Conservation (phyloP, 2,797 vertebrate genomes). For the Microctenopoma steveboyesi region DNA sequence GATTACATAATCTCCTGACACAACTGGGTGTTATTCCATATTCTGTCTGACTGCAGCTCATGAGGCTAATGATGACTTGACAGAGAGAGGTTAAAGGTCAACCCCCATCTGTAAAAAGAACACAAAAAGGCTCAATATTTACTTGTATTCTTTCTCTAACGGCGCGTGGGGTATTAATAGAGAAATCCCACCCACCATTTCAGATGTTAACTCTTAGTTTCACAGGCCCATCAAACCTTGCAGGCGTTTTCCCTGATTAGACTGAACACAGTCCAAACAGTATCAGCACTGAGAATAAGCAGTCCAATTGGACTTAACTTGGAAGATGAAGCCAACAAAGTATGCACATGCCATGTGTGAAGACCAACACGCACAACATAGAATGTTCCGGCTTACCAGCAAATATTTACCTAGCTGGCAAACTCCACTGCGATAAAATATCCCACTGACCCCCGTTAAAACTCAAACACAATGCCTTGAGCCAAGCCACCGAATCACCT, state of each 20-base stretch:
- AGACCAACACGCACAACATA: constrained; percentile 29
- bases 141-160: constrained; percentile 3
- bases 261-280: constrained; percentile 24
- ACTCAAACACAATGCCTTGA: constrained; percentile 50
- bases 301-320: constrained; percentile 32
- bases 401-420: constrained; percentile 60
- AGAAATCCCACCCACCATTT: not conserved
- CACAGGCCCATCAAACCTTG: constrained; percentile 16
- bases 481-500: constrained; percentile 38
- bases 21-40: constrained; percentile 45
- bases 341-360: constrained; percentile 56
- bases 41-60: constrained; percentile 35
- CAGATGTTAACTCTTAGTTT: constrained; percentile 7
- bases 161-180: not conserved
- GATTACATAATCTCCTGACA: constrained; percentile 48
- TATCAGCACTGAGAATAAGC: constrained; percentile 47
- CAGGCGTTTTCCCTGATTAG: constrained; percentile 20
- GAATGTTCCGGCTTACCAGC: constrained; percentile 45
- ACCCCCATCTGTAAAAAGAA: constrained; percentile 16
- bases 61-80: constrained; percentile 34
- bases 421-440: constrained; percentile 27
- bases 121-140: not conserved
- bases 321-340: constrained; percentile 24
- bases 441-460: constrained; percentile 22
- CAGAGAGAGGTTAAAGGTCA: constrained; percentile 28